Conservation (phyloP, 2,888 invertebrate species). For the Drosophila nr. perissopoda region DNA sequence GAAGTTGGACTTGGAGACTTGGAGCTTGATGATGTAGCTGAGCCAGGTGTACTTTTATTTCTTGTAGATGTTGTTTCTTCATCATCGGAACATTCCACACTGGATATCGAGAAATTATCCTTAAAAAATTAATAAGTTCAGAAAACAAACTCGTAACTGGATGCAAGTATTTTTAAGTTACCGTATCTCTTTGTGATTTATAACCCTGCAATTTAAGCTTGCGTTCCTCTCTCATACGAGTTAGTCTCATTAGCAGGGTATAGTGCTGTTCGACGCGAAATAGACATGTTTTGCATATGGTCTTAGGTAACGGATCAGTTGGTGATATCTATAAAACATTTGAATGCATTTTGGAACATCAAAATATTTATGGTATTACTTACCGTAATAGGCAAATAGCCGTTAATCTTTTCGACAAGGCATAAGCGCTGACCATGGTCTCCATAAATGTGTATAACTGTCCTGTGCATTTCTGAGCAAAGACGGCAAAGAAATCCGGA, state of each 20-base stretch:
- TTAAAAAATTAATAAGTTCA: conserved; percentile 2
- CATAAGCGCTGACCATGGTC: conserved; percentile 91
- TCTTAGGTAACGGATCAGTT: conserved; percentile 90
- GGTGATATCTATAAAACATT: conserved; percentile 86
- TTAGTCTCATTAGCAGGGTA: conserved; percentile 81
- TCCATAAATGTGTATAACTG: conserved; percentile 92
- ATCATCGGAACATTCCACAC: conserved; percentile 74
- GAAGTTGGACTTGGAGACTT: conserved; percentile 31
- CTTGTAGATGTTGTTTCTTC: conserved; percentile 51
- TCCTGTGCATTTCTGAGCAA: conserved; percentile 94
- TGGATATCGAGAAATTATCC: conserved; percentile 60
- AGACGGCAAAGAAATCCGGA: conserved; percentile 94
- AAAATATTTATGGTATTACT: conserved; percentile 62
- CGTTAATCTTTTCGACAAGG: conserved; percentile 92
- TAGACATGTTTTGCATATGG: conserved; percentile 88
- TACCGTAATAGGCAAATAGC: conserved; percentile 92
- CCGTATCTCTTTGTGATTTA: conserved; percentile 39
- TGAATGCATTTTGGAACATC: neutral
- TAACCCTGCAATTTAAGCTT: conserved; percentile 58
- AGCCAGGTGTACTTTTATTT: conserved; percentile 16
- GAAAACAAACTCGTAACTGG: neutral
- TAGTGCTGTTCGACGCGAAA: conserved; percentile 87
- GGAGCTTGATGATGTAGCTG: conserved; percentile 17
- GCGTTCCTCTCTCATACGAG: conserved; percentile 78
- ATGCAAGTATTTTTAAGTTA: conserved; percentile 17